A percentile compares a stretch with the other conserved stretches of the same genome.
These are phyloP conservation scores for Ctenopoma multispine DNA, from an alignment of 2,797 vertebrate genomes.

Conservation along the genomic window DNA sequence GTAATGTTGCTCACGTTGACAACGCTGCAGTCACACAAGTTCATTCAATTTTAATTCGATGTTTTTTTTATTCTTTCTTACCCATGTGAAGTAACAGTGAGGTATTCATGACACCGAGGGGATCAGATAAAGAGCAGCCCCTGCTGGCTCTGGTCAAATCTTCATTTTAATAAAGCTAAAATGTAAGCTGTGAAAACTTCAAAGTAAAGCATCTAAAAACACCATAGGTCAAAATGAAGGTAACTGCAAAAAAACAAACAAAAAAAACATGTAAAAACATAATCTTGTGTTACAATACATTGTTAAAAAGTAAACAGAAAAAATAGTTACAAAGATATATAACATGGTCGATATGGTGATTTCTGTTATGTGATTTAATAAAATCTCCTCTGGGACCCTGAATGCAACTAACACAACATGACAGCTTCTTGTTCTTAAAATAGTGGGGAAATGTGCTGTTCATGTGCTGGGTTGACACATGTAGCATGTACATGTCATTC, in stretches of 20 bases:
- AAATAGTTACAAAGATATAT: too few relatives aligned
- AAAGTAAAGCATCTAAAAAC: background rate
- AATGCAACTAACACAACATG: background rate
- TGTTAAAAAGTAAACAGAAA: background rate
- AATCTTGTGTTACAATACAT: background rate
- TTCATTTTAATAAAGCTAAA: background rate
- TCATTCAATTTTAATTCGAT: background rate
- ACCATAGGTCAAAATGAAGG: background rate
- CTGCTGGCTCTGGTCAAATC: conserved; percentile 9
- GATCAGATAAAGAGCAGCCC: background rate
- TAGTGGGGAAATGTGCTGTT: too few relatives aligned
- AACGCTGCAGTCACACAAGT: background rate
- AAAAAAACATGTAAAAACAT: background rate
- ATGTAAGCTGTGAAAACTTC: background rate
- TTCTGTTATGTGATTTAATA: background rate
- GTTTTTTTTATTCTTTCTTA: background rate
- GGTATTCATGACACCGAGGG: conserved; percentile 20
- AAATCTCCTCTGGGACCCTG: background rate
- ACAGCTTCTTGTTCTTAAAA: too few relatives aligned
- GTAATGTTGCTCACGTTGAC: too few relatives aligned
- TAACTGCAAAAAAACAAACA: background rate
- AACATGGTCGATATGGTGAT: too few relatives aligned
- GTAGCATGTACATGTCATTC: too few relatives aligned
- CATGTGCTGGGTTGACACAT: too few relatives aligned
- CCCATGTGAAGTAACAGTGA: conserved; percentile 20